Evolutionary conservation across 2,797 vertebrate genomes (phyloP), one percentile per base, ranked within the genome.

Genomic region (Ceryle rudis): DNA sequence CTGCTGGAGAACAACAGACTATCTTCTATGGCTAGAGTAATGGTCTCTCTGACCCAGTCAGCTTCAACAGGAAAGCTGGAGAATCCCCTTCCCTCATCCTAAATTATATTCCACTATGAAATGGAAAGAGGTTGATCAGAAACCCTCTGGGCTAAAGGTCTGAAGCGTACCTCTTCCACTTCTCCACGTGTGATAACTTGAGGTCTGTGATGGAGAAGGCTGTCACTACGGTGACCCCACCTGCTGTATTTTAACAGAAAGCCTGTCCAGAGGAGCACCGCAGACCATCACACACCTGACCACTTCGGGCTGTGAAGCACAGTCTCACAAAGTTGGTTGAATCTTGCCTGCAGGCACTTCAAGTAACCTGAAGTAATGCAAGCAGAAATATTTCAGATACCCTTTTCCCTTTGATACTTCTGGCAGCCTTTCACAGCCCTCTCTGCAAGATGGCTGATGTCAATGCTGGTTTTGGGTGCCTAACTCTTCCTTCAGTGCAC

Each of bases 211-310:
- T 2, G 39, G 42, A 82, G 55, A 55, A 90, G 29, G 8, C 28
- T 86, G 72, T 52, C 54, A 26, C 41, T 31, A 9, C n/a, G 39
- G 33, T 71, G 33, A 41, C 4, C 31, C 28, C 31, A n/a, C 31
- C 44, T 6, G n/a, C 66, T 60, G 35, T 35, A 51, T 46, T 70
- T 44, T 46, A 49, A 28, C 35, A 70, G 41, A 77, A 75, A 65
- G 16, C 33, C 31, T 58, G 37, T 14, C 74, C 52, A 28, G 5
- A 2, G 31, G 28, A 61, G 71, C 46, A 44, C 8, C 0, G 0
- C 51, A 54, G 65, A 41, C 13, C 19, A 9, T 1, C 1, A 2
- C 7, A 1, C 37, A 25, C 20, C 51, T n/a, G n/a, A n/a, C 7
- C 2, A 0, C 33, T 61, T 26, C 6, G 31, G 58, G 35, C n/a